These are phyloP conservation scores for Yasuhikotakia modesta DNA, from an alignment of 2,797 vertebrate genomes.

Conservation along the genomic window DNA sequence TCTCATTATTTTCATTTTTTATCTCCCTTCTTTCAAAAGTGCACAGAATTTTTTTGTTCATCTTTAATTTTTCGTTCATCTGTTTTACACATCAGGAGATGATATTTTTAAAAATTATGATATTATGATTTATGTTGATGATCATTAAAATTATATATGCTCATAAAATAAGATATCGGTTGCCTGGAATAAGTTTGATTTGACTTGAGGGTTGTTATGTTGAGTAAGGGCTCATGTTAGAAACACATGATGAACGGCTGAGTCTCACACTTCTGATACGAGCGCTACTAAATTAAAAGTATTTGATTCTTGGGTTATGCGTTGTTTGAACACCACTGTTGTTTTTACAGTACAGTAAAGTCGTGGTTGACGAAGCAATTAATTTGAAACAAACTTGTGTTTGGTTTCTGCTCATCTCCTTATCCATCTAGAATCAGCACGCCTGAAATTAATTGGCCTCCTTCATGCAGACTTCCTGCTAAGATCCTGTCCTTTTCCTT, in stretches of 20 bases:
- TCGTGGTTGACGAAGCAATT: constrained; percentile 17
- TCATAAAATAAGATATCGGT: not conserved
- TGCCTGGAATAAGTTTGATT: not conserved
- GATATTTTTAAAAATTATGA: not conserved
- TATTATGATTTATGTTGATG: not conserved
- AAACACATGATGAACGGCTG: not conserved
- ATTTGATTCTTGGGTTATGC: not conserved
- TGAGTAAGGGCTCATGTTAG: not conserved
- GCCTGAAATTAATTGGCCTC: constrained; percentile 36
- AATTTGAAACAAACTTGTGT: constrained; percentile 11
- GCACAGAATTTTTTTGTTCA: too few relatives aligned
- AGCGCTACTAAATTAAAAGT: not conserved
- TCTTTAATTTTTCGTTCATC: not conserved
- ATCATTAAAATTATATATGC: not conserved
- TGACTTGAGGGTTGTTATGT: not conserved
- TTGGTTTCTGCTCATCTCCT: not conserved
- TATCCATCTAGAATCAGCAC: constrained; percentile 22
- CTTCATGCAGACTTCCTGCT: constrained; percentile 25
- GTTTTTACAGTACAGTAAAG: not conserved
- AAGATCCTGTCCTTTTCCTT: constrained; percentile 36
- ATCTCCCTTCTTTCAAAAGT: too few relatives aligned
- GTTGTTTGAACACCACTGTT: not conserved
- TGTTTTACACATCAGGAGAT: not conserved
- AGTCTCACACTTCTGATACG: not conserved
- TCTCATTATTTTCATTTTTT: not conserved